Evolutionary conservation across 2,888 invertebrate genomes (phyloP), one percentile per base, ranked within the genome.

Genomic region (Leptinotarsa haldemani): DNA sequence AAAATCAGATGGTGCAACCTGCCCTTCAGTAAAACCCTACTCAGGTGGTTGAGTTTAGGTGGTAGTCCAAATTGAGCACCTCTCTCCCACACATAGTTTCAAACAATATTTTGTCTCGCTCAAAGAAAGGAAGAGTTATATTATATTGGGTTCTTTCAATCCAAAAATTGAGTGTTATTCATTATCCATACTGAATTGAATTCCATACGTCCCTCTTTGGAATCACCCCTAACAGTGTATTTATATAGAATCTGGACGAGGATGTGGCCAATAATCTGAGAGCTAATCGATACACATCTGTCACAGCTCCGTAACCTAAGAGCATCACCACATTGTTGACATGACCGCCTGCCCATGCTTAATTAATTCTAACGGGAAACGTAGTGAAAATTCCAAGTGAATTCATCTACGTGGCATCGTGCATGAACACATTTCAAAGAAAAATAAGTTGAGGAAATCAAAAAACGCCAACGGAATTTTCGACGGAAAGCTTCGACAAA

Each of bases 301-400:
- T 61, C 30, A n/a, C 12, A 61, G 40, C 61, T 61, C 2, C 30
- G 16, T 30, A 61, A 61, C 61, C 30, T 30, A 25, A 30, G 61
- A 61, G 16, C 61, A n/a, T 30, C n/a, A n/a, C 61, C 61, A 56
- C 56, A 22, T 61, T 61, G 61, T 61, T 61, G 61, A 61, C 40
- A 25, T 61, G 30, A 18, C 61, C 61, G 61, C 30, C 16, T 16
- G 16, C n/a, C 25, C n/a, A 61, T 40, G 61, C 30, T n/a, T 61
- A 61, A 61, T 61, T 61, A 61, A 40, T 61, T 56, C 56, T 25
- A 13, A 9, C 20, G 56, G 56, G 13, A 56, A 56, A 56, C 61
- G 61, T 61, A 61, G 18, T 40, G 61, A 61, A 61, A 61, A 61
- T 61, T 61, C 61, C 61, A 40, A 61, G n/a, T 30, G 61, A 61